Percentiles rank a stretch among this genome's conserved stretches.
These are phyloP conservation scores for Hydrolagus colliei DNA, from an alignment of 2,797 vertebrate genomes.

Conservation along the genomic window DNA sequence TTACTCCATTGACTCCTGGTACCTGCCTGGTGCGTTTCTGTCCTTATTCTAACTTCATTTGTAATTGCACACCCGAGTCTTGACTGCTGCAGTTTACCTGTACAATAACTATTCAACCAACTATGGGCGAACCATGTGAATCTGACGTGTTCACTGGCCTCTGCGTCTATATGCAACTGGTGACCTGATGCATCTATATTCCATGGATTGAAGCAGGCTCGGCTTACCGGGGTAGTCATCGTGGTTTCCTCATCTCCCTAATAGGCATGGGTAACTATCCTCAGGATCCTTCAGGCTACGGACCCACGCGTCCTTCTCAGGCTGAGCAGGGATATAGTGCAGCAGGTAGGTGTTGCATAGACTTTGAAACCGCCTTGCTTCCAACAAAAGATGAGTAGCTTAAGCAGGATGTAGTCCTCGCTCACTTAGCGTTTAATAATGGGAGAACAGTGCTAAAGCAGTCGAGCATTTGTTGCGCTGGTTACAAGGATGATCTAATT, in stretches of 20 bases:
- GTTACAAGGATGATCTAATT: slow-evolving; percentile 62
- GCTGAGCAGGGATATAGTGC: slow-evolving; percentile 82
- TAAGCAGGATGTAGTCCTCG: slow-evolving; percentile 30
- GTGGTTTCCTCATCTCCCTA: slow-evolving; percentile 79
- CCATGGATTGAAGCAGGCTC: slow-evolving; percentile 43
- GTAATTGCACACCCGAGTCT: slow-evolving; percentile 10
- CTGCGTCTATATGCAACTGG: slow-evolving; percentile 25
- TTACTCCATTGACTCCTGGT: slow-evolving; percentile 11
- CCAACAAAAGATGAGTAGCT: slow-evolving; percentile 46
- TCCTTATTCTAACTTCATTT: slow-evolving; percentile 14
- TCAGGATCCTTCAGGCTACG: slow-evolving; percentile 81
- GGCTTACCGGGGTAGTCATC: slow-evolving; percentile 70
- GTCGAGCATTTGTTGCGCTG: slow-evolving; percentile 53
- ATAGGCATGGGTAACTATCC: slow-evolving; percentile 81
- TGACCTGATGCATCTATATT: slow-evolving; percentile 31
- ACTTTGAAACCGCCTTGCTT: slow-evolving; percentile 52
- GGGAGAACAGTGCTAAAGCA: slow-evolving; percentile 31
- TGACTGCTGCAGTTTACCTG: slow-evolving; percentile 25
- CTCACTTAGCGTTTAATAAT: slow-evolving; percentile 33
- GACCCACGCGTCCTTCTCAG: slow-evolving; percentile 82
- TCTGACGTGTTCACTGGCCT: slow-evolving; percentile 24
- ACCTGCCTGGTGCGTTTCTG: background rate
- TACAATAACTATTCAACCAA: slow-evolving; percentile 23
- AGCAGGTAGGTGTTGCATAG: slow-evolving; percentile 71
- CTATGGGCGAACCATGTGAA: slow-evolving; percentile 13